Base-by-base conservation (phyloP, 2,113 vertebrate genomes). In the Micromys minutus region DNA sequence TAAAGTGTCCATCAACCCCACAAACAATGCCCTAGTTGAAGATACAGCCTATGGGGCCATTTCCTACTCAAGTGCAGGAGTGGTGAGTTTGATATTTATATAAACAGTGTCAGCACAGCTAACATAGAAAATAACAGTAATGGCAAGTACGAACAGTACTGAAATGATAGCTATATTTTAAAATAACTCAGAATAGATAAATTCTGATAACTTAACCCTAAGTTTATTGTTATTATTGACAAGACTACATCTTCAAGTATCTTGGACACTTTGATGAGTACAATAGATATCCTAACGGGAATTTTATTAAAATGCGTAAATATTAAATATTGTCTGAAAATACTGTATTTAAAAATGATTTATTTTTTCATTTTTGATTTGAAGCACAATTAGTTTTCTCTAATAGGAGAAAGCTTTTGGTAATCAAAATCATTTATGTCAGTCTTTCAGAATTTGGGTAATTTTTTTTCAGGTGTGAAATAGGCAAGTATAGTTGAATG, bases 141-240 rank as follows among this genome's bases (percentile, higher is more conserved):
- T 7, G 22, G 87, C 15, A 85, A 26, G 31, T 8, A 55, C 7
- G 83, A 45, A 67, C n/a, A 80, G 65, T 39, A 42, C 0, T 59
- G 52, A 57, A 94, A 6, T 2, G 29, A 74, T 52, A 16, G 4
- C 9, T 0, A 36, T 21, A 59, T 61, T 92, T 94, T 26, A 24
- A 86, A 22, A 65, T 72, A 96, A 84, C 26, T 77, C 91, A 31
- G 4, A 87, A 87, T 39, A n/a, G n/a, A n/a, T n/a, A n/a, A n/a
- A n/a, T n/a, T n/a, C 4, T 79, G 1, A 2, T 63, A 45, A 12
- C 15, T 86, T 92, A 39, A 17, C 71, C 17, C 5, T 81, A 88
- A 85, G n/a, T 65, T 95, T 96, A 71, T 91, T 81, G 16, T 94
- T 93, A 67, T 86, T 75, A 36, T 55, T 69, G 50, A 84, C 39